Evolutionary conservation across 2,113 vertebrate genomes (phyloP).

Genomic region (Loxodonta africana): DNA sequence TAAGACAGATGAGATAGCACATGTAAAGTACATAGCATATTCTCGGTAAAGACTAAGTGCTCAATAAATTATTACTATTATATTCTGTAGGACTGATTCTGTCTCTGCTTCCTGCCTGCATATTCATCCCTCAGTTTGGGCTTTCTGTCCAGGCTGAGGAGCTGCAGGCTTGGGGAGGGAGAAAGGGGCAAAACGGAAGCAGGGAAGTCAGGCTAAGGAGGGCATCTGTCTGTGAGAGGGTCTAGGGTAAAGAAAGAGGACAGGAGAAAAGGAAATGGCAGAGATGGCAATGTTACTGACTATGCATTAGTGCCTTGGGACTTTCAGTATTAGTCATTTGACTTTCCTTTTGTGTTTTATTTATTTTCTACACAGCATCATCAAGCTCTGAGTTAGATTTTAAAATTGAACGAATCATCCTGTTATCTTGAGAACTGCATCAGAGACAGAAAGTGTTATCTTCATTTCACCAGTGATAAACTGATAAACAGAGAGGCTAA

Average conservation of each 20-base stretch:
- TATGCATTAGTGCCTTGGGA: background rate
- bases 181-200: background rate
- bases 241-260: constrained; percentile 11
- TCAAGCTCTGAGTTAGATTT: constrained; percentile 57
- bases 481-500: constrained; percentile 28
- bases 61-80: background rate
- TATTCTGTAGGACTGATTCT: background rate
- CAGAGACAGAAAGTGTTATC: constrained; percentile 56
- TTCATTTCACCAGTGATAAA: constrained; percentile 51
- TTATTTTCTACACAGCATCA: constrained; percentile 57
- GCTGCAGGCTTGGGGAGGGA: background rate
- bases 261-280: background rate
- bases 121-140: background rate
- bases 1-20: background rate
- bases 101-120: background rate
- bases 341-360: constrained; percentile 68
- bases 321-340: constrained; percentile 69
- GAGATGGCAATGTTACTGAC: constrained; percentile 31
- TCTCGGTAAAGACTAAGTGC: background rate
- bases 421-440: constrained; percentile 50
- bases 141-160: background rate
- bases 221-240: background rate
- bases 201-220: background rate
- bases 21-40: background rate
- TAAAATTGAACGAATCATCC: constrained; percentile 70